Evolutionary conservation across 1,140 invertebrate genomes (phyloP).

Genomic region (Aphis gossypii): DNA sequence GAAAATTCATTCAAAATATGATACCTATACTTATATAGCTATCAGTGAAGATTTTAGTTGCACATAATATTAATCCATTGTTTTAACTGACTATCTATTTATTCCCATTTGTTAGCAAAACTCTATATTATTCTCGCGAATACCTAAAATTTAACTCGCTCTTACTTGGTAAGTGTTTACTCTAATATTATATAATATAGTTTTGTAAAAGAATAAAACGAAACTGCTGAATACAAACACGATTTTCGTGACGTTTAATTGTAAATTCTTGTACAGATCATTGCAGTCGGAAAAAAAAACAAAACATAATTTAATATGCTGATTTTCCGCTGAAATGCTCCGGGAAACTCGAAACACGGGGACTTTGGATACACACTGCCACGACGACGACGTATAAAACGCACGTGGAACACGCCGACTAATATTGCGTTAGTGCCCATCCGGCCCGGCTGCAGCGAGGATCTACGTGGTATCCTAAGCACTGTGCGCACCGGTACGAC

Average conservation of each 20-base stretch:
- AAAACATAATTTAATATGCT: neutral
- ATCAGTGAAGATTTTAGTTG: no score
- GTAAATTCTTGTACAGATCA: neutral
- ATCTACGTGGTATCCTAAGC: neutral
- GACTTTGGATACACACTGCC: neutral
- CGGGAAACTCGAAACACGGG: neutral
- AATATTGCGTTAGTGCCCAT: neutral
- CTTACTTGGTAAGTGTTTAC: neutral
- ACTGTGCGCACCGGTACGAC: neutral
- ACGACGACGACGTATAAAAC: neutral
- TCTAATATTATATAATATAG: neutral
- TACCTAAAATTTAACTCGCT: neutral
- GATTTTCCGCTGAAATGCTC: neutral
- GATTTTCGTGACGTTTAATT: neutral
- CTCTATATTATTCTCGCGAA: neutral
- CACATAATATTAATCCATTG: no score
- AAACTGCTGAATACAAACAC: neutral
- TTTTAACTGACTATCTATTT: no score
- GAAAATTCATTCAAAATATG: neutral
- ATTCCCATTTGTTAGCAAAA: neutral
- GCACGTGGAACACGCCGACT: neutral
- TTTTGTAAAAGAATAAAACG: neutral
- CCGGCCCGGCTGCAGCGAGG: neutral
- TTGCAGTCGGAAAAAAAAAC: no score
- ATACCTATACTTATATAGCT: no score